Evolutionary conservation across 1,140 invertebrate species (phyloP), one percentile per base, ranked within the genome.

Genomic region (Ceratoteleas bidentatus): DNA sequence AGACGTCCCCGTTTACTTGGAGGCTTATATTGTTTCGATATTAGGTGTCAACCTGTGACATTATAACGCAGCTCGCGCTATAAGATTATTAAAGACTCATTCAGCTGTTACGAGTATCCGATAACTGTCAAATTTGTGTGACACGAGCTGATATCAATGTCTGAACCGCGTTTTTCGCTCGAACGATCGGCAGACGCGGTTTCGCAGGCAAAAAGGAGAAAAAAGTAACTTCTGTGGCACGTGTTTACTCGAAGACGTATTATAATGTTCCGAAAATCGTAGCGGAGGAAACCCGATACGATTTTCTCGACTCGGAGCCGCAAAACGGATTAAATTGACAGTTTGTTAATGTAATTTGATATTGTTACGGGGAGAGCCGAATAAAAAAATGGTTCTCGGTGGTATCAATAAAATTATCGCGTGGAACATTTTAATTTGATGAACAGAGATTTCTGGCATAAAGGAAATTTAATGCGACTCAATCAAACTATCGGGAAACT

Each of bases 401-500:
- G 43, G 8, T 58, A 58, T 24, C 14, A 58, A 58, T 58, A 43
- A 56, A 56, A 56, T 2, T 58, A 8, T 13, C 14, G 3, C 3
- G 13, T 47, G 11, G 33, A 7, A 43, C 40, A 40, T 13, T 11
- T 60, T 60, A 62, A 62, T 62, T 50, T 62, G 47, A 50, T 50
- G 13, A 36, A 11, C 8, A 62, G 24, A 36, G 13, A 50, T 38
- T 34, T 62, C 45, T 62, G 43, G n/a, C n/a, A 50, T 50, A 36
- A 50, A 49, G 47, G 13, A 62, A 62, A 62, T 62, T 61, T 62
- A 62, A 62, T 50, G 16, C 60, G 60, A 49, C 32, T 62, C 45
- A 62, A 49, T 62, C 57, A 50, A 62, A 62, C 60, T 62, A 62
- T 62, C 36, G 60, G 47, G 36, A 62, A 62, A 62, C 60, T 62